phyloP scores from a whole-genome alignment of 2,797 vertebrate genomes.

The Micromesistius poutassou region DNA sequence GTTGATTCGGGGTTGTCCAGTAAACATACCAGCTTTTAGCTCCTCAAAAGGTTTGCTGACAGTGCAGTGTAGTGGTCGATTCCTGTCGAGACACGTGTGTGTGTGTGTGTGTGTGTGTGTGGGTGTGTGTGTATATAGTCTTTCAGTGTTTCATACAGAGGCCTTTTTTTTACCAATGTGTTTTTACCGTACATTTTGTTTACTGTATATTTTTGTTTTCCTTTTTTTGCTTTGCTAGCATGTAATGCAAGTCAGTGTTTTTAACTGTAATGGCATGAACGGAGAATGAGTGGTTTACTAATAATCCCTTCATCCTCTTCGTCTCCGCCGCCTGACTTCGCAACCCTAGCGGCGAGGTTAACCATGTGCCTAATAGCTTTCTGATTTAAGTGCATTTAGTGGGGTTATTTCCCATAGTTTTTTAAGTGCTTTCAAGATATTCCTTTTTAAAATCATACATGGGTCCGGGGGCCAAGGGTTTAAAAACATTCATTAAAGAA shows the following conservation, averaged over 20 bases:
- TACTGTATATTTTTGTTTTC: background rate
- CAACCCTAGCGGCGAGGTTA: slow-evolving; percentile 43
- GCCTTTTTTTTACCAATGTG: slow-evolving; percentile 1
- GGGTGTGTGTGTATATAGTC: background rate
- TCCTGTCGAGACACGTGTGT: background rate
- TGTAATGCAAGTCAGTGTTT: slow-evolving; percentile 28
- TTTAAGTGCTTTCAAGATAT: slow-evolving; percentile 57
- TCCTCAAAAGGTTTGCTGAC: background rate
- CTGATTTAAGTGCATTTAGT: slow-evolving; percentile 65
- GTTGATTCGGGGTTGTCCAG: background rate
- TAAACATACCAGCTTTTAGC: background rate
- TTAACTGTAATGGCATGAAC: background rate
- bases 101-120: no score
- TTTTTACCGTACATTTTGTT: background rate
- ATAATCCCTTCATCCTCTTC: background rate
- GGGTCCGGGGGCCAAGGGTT: slow-evolving; percentile 2
- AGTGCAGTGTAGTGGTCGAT: background rate
- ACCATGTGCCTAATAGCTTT: slow-evolving; percentile 64
- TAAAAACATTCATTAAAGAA: slow-evolving; percentile 16
- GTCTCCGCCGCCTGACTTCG: slow-evolving; percentile 26
- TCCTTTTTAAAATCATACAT: slow-evolving; percentile 47
- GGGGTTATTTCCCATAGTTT: slow-evolving; percentile 55
- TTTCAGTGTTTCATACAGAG: background rate
- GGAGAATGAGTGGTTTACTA: slow-evolving; percentile 51
- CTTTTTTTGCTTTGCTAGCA: background rate